phyloP scores from a whole-genome alignment of 92 coral and sea anemone genomes.

The Bergia sp. region DNA sequence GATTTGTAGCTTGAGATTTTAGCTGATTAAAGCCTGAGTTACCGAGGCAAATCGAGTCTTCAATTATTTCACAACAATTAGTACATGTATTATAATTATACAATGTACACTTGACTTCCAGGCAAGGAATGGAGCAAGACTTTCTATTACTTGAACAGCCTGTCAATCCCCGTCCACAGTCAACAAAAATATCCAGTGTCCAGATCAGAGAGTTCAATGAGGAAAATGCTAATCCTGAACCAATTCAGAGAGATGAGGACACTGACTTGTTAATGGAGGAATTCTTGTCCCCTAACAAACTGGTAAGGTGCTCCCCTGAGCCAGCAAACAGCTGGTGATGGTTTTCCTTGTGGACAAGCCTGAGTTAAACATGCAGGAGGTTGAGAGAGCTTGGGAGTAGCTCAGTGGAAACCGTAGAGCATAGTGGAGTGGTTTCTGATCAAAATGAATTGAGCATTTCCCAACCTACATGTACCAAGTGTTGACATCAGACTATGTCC shows the following conservation, averaged over 20 bases:
- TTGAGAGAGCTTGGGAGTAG: too few relatives aligned
- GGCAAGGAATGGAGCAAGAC: slow-evolving; percentile 79
- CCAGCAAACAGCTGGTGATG: slow-evolving; percentile 64
- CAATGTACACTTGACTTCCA: background rate
- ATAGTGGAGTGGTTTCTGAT: too few relatives aligned
- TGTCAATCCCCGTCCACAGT: slow-evolving; percentile 40
- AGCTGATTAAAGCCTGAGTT: too few relatives aligned
- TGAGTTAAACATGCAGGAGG: too few relatives aligned
- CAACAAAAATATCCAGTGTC: slow-evolving; percentile 64
- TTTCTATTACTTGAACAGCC: slow-evolving; percentile 62
- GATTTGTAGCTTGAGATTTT: too few relatives aligned
- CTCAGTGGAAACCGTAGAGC: too few relatives aligned
- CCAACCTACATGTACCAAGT: too few relatives aligned
- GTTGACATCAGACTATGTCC: too few relatives aligned
- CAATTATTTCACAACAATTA: too few relatives aligned
- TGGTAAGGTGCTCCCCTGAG: slow-evolving; percentile 53
- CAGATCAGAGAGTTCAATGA: slow-evolving; percentile 92
- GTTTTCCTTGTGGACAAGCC: background rate
- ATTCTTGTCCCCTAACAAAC: slow-evolving; percentile 87
- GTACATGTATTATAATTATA: too few relatives aligned
- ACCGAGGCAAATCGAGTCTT: too few relatives aligned
- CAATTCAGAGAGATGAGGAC: slow-evolving; percentile 83
- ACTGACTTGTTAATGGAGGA: slow-evolving; percentile 90
- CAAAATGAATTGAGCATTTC: too few relatives aligned
- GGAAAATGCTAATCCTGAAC: slow-evolving; percentile 87